phyloP scores from a whole-genome alignment of 2,888 invertebrate species.

The Entomobrya proxima region DNA sequence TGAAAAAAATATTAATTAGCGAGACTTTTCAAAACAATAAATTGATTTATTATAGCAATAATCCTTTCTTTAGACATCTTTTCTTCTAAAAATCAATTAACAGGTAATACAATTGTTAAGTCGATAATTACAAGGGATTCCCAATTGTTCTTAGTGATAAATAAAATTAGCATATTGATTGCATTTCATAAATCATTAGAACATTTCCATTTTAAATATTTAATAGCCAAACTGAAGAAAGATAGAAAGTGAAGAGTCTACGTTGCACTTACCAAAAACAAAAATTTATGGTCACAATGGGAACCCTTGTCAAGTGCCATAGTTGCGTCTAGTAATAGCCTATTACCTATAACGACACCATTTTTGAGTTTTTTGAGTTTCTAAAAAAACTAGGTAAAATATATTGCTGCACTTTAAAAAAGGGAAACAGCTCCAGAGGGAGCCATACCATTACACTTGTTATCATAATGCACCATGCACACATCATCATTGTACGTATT shows the following conservation, averaged over 20 bases:
- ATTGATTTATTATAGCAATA: conserved; percentile 18
- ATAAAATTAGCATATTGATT: conserved; percentile 4
- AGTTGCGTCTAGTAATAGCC: no score
- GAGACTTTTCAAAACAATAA: neutral
- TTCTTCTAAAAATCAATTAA: neutral
- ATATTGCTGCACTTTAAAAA: neutral
- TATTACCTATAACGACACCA: no score
- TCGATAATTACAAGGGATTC: neutral
- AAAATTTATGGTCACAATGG: no score
- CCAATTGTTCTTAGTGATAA: neutral
- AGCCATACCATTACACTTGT: conserved; percentile 8
- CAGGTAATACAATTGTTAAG: neutral
- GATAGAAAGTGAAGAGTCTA: no score
- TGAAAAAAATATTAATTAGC: neutral
- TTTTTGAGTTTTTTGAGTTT: no score
- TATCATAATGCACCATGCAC: conserved; percentile 14
- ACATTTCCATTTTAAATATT: neutral
- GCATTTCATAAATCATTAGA: neutral
- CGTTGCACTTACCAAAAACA: no score
- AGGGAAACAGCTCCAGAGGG: neutral
- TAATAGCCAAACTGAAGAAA: no score
- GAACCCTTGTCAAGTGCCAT: no score
- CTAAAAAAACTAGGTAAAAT: neutral
- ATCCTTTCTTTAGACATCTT: neutral
- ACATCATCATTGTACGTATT: neutral